Conservation (phyloP, 2,113 vertebrate species). For the Melanocharis versteri region DNA sequence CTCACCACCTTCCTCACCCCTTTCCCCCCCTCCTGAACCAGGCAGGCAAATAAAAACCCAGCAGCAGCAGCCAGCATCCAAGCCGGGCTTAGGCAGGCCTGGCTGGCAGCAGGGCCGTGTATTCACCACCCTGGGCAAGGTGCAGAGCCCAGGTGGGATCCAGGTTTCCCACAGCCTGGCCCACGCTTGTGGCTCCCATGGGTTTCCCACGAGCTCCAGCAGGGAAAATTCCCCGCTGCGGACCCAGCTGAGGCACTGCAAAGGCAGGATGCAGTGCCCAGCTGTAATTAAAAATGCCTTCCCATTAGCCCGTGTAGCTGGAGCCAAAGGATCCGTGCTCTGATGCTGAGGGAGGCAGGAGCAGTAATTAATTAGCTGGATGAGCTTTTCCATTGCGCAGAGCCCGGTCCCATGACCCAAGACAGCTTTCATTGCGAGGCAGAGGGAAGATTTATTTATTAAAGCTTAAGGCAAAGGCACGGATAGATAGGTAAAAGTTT, state of each 20-base stretch:
- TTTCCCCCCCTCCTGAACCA: background rate
- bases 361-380: conserved; percentile 46
- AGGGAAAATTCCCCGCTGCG: background rate
- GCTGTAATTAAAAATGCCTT: conserved; percentile 16
- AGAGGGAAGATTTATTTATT: background rate
- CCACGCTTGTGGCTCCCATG: background rate
- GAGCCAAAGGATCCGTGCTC: background rate
- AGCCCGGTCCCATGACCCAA: background rate
- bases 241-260: background rate
- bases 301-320: background rate
- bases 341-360: conserved; percentile 13
- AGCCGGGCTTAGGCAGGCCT: background rate
- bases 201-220: background rate
- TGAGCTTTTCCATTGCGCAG: conserved; percentile 8
- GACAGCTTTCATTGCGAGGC: background rate
- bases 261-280: background rate
- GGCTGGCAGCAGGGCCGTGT: background rate
- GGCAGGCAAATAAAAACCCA: background rate
- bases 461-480: conserved; percentile 46
- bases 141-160: background rate
- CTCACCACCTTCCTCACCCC: background rate
- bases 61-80: background rate
- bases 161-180: background rate
- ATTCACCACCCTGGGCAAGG: background rate
- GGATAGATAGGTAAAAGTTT: background rate